Percentiles rank a stretch among this genome's conserved stretches.
Conservation (phyloP, 2,113 vertebrate species). For the Lophotis ruficrista region DNA sequence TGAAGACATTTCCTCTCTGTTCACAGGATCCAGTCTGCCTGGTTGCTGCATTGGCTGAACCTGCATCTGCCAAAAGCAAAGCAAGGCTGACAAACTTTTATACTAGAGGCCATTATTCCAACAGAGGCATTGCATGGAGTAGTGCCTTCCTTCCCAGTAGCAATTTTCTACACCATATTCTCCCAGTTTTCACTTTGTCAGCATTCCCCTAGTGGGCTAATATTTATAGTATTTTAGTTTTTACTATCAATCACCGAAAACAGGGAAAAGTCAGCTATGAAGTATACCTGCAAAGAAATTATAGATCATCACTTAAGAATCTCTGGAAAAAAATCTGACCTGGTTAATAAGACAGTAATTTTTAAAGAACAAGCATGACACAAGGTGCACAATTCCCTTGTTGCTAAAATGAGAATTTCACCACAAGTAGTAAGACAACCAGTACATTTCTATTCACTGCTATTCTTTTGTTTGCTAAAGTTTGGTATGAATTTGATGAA, state of each 20-base stretch:
- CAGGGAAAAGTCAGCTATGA: background rate
- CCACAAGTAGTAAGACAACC: background rate
- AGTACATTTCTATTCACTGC: background rate
- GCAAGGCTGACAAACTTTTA: background rate
- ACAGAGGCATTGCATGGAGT: background rate
- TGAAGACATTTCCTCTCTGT: slow-evolving; percentile 11
- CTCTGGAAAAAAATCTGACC: background rate
- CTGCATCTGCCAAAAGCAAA: background rate
- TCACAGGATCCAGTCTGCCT: slow-evolving; percentile 34
- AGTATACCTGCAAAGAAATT: background rate
- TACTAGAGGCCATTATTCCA: background rate
- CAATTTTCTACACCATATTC: background rate
- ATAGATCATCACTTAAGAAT: background rate
- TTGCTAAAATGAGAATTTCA: background rate
- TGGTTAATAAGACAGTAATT: background rate
- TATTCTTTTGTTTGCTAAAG: background rate
- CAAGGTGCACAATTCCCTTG: background rate
- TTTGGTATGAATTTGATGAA: background rate
- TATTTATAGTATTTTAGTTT: background rate
- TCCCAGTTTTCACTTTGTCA: background rate
- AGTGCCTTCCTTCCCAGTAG: background rate
- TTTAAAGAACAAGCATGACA: background rate
- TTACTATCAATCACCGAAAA: background rate
- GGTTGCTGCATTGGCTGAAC: background rate
- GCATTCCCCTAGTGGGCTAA: background rate